phyloP scores from a whole-genome alignment of 2,888 invertebrate species.

The Beris morrisii region DNA sequence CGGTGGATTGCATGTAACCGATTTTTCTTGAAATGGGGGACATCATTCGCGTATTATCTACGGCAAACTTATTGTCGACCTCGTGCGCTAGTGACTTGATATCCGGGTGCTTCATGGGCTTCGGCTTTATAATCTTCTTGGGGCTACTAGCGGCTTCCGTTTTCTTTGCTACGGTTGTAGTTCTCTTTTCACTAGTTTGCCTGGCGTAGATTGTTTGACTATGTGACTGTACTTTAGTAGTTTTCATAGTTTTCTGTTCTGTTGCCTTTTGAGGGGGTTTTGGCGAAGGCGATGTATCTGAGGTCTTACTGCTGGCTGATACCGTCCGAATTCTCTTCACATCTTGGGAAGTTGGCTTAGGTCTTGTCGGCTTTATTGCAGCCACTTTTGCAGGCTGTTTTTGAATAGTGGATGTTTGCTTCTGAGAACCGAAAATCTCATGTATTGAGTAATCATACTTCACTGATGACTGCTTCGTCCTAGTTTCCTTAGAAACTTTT shows the following conservation, averaged over 20 bases:
- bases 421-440: slow-evolving; percentile 3
- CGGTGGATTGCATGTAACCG: slow-evolving; percentile 65
- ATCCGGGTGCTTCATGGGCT: neutral
- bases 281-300: neutral
- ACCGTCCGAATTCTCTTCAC: neutral
- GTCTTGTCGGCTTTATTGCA: neutral
- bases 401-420: neutral
- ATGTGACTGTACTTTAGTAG: no score
- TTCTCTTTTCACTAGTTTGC: neutral
- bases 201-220: neutral
- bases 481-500: no score
- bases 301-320: neutral
- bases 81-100: slow-evolving; percentile 18
- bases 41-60: slow-evolving; percentile 17
- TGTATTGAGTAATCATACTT: slow-evolving; percentile 4
- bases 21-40: slow-evolving; percentile 44
- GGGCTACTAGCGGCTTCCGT: slow-evolving; percentile 1
- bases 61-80: slow-evolving; percentile 29
- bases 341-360: neutral
- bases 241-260: neutral
- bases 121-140: neutral
- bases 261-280: neutral
- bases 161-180: slow-evolving; percentile 35
- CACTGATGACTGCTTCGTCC: no score
- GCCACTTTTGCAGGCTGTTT: slow-evolving; percentile 4